These are phyloP conservation scores for Pardosa pseudoannulata DNA, from an alignment of 2,888 invertebrate genomes.

Conservation along the genomic window DNA sequence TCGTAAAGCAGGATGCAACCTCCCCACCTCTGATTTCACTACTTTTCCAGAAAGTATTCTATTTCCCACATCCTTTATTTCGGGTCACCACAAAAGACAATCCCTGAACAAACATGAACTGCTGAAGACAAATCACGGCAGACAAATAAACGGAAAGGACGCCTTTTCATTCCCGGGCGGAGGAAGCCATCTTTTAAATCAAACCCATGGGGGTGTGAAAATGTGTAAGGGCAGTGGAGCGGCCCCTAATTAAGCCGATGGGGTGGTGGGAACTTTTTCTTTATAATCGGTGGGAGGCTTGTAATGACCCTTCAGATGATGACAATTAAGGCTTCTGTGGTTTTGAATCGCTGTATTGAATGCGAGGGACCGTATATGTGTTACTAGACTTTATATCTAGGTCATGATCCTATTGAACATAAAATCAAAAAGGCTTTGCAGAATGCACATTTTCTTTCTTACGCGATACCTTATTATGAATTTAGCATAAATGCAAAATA, in stretches of 20 bases:
- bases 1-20: background rate
- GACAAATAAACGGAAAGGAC: constrained; percentile 55
- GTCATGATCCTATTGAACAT: too few species aligned
- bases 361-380: constrained; percentile 11
- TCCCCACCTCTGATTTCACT: background rate
- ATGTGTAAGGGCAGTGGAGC: constrained; percentile 46
- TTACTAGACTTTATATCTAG: too few species aligned
- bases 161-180: constrained; percentile 34
- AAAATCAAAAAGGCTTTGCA: too few species aligned
- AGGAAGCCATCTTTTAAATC: constrained; percentile 68
- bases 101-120: constrained; percentile 35
- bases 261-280: constrained; percentile 64
- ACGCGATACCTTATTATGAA: too few species aligned
- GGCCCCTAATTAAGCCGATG: constrained; percentile 68
- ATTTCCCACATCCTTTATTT: constrained; percentile 13
- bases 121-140: constrained; percentile 20
- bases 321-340: constrained; percentile 70
- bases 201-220: constrained; percentile 64
- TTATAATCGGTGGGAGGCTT: constrained; percentile 69
- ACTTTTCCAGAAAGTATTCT: background rate
- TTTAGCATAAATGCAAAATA: too few species aligned
- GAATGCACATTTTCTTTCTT: too few species aligned
- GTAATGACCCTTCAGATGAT: constrained; percentile 71
- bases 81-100: constrained; percentile 13
- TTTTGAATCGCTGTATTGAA: constrained; percentile 26